phyloP scores from a whole-genome alignment of 2,113 vertebrate genomes.

The Pachycephala philippinensis region DNA sequence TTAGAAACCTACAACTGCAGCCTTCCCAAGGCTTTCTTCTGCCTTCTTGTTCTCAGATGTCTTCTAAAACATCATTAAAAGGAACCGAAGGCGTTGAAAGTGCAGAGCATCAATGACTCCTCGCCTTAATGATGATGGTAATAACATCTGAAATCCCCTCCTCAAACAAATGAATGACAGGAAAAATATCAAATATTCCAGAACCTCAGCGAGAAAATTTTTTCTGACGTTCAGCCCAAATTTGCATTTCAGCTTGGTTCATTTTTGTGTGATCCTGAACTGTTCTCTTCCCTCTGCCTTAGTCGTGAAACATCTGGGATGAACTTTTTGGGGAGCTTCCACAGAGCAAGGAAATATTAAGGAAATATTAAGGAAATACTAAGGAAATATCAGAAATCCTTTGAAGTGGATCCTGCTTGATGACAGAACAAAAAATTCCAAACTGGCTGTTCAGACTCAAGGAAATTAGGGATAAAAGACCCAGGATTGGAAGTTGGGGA shows the following conservation, averaged over 20 bases:
- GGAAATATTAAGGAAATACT: background rate
- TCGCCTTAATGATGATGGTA: slow-evolving; percentile 6
- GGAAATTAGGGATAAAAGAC: background rate
- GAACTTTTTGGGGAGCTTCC: background rate
- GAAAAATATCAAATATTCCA: background rate
- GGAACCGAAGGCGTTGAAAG: background rate
- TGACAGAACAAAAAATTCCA: background rate
- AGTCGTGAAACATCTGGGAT: background rate
- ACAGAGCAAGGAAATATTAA: background rate
- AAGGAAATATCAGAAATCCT: background rate
- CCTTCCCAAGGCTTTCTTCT: background rate
- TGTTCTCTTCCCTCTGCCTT: background rate
- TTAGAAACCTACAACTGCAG: background rate
- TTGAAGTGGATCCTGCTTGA: background rate
- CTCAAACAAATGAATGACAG: background rate
- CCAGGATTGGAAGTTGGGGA: background rate
- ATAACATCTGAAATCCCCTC: background rate
- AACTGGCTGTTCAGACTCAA: background rate
- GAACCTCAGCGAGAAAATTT: background rate
- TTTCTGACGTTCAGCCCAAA: background rate
- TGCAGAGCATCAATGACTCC: background rate
- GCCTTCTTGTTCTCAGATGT: background rate
- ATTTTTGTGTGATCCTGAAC: background rate
- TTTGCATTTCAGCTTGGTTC: background rate
- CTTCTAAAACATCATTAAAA: background rate